Evolutionary conservation across 2,113 vertebrate species (phyloP), one percentile per base, ranked within the genome.

Genomic region (Columba livia): DNA sequence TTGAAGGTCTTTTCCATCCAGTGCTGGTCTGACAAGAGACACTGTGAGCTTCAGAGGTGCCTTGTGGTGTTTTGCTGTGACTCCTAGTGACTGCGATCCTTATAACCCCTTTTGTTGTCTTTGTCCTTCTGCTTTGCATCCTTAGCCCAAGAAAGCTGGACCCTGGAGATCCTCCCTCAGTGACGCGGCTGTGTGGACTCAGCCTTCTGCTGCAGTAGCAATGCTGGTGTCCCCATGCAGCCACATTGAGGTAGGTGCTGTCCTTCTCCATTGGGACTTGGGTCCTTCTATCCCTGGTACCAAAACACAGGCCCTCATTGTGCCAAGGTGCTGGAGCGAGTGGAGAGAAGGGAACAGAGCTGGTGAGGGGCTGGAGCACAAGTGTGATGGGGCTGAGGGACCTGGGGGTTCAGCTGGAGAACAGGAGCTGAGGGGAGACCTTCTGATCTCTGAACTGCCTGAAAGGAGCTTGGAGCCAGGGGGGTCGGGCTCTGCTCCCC

Each of bases 181-280:
- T 92, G 94, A 89, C 2, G 34, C 12, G 58, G 79, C 88, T 16
- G 38, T 12, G 36, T 0, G 66, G 74, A 32, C 67, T 3, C 66
- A 5, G 54, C 69, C 58, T 11, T 1, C 85, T 72, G 62, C 89
- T 81, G 86, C 73, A 48, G 1, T 25, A 77, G 86, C 17, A 6
- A 95, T 94, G 92, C 58, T 38, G 11, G 32, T 34, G 57, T 11
- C 42, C 81, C 81, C 78, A 2, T 1, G 12, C 51, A 15, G 61
- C 81, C 53, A 60, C 81, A 64, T 61, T 61, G 86, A 96, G 96
- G 96, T 97, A 51, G 6, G 95, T 94, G 77, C 15, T 12, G 48
- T 56, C 32, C 69, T 7, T 6, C 4, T n/a, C 51, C 69, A 0
- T 1, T 1, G 3, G 58, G 28, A 50, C 51, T 26, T 28, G 2